These are phyloP conservation scores for Autographa pulchrina DNA, from an alignment of 2,888 invertebrate species.

Conservation along the genomic window DNA sequence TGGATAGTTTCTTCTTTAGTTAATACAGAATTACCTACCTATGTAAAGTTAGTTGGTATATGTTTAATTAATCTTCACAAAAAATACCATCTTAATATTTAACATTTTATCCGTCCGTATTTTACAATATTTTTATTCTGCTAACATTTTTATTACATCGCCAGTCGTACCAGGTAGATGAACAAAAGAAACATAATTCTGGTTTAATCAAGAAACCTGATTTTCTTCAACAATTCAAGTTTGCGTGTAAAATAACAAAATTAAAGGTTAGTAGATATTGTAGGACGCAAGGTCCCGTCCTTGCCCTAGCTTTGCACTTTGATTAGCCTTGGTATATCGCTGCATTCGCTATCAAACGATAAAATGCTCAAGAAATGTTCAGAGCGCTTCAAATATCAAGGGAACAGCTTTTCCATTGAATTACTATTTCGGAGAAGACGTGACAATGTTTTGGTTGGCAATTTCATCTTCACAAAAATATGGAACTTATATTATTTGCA, in stretches of 20 bases:
- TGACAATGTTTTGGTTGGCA: slow-evolving; percentile 31
- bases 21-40: no score
- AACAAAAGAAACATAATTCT: slow-evolving; percentile 10
- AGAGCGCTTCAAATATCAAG: slow-evolving; percentile 29
- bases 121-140: neutral
- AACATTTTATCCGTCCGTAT: neutral
- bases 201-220: slow-evolving; percentile 28
- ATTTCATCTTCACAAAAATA: slow-evolving; percentile 9
- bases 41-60: neutral
- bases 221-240: slow-evolving; percentile 18
- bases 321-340: slow-evolving; percentile 62
- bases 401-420: slow-evolving; percentile 11
- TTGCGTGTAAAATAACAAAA: slow-evolving; percentile 40
- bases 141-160: neutral
- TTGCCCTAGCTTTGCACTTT: slow-evolving; percentile 58
- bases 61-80: neutral
- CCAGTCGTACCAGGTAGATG: neutral
- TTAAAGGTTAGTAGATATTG: slow-evolving; percentile 31
- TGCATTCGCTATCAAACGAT: slow-evolving; percentile 47
- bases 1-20: no score
- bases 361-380: slow-evolving; percentile 22
- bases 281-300: slow-evolving; percentile 60
- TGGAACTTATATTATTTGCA: neutral
- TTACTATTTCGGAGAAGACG: slow-evolving; percentile 35
- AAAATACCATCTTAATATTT: neutral